A percentile compares a stretch with the other conserved stretches of the same genome.
Evolutionary conservation across 1,140 invertebrate genomes (phyloP).

Genomic region (Caerostris darwini): DNA sequence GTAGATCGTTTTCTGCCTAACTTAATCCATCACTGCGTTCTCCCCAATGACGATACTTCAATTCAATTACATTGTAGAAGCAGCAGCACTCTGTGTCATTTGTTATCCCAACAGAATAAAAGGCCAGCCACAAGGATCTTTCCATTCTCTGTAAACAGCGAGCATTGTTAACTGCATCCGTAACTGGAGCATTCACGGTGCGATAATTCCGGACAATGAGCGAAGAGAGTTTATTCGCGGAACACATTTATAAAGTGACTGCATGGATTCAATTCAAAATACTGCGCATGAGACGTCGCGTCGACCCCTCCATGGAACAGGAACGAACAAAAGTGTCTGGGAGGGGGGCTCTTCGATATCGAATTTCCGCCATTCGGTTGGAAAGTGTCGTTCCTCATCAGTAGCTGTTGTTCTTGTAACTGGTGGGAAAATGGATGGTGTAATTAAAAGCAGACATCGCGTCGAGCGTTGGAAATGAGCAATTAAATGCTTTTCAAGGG

Average conservation of each 20-base stretch:
- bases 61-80: background rate
- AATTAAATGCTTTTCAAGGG: slow-evolving; percentile 21
- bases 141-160: background rate
- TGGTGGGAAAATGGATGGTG: background rate
- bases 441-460: slow-evolving; percentile 17
- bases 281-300: background rate
- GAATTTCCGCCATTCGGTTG: background rate
- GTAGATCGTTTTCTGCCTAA: background rate
- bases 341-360: background rate
- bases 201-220: background rate
- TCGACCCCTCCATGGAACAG: background rate
- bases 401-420: slow-evolving; percentile 50
- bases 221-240: background rate
- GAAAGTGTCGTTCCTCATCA: slow-evolving; percentile 42
- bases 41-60: background rate
- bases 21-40: background rate
- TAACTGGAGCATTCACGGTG: background rate
- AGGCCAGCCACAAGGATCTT: background rate
- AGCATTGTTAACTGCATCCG: background rate
- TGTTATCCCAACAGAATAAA: background rate
- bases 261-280: background rate
- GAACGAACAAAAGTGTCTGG: background rate
- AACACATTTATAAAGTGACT: slow-evolving; percentile 15
- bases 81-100: background rate
- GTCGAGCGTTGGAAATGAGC: slow-evolving; percentile 21